Base-by-base conservation (phyloP, 2,888 invertebrate species). In the Apamea monoglypha region DNA sequence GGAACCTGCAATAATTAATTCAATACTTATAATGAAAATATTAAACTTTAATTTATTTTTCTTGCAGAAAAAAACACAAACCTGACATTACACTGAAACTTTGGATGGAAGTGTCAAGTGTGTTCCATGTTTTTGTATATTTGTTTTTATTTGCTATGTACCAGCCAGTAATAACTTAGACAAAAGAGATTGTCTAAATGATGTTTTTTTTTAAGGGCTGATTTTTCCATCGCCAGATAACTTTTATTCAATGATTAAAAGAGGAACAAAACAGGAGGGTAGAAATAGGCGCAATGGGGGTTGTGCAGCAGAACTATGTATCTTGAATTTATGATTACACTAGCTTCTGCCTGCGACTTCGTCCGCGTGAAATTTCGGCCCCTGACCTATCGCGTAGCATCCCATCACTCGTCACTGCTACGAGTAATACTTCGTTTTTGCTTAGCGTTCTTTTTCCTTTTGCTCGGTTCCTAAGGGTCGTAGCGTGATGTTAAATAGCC, bases 71-170 rank as follows among this genome's bases (percentile, higher is more conserved):
- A 59, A 91, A 91, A 87, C 88, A 92, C 93, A 87, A 91, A 96
- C 96, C 96, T 96, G 96, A 96, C 96, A 97, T 97, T 95, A 97
- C 96, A 96, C 96, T 95, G 94, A 94, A 95, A 96, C 96, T 96
- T 96, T 96, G 92, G 95, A 93, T 94, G 94, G 93, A 93, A 93
- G 91, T 95, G 95, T 93, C 95, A 96, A 91, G 90, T 90, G 87
- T 89, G 82, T 88, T 90, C 72, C 77, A 81, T 84, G 89, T 88
- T 53, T 90, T 84, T 69, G 61, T 87, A 75, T 84, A 74, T 74
- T 83, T 80, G 78, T 85, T 87, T 84, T 83, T 84, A 81, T 83
- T 83, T 83, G 12, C 1, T 71, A 63, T 12, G 44, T 83, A 83
- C 84, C 86, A 90, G 86, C 83, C 86, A 90, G 86, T 83, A 36